Evolutionary conservation across 1,140 invertebrate genomes (phyloP).

Genomic region (Lordiphosa clarofinis): DNA sequence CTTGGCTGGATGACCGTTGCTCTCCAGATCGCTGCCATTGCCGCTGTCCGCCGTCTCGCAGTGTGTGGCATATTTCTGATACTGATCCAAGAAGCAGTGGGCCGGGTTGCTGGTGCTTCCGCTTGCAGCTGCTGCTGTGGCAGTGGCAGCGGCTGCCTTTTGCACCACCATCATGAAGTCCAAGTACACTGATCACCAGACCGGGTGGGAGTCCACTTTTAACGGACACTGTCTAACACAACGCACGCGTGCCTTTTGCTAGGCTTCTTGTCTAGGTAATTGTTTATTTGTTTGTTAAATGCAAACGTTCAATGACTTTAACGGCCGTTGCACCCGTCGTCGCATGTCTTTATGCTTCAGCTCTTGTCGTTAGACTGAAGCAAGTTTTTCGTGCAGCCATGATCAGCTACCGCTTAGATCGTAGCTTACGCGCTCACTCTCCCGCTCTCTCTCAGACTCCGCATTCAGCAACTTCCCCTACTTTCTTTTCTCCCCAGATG

Average conservation of each 20-base stretch:
- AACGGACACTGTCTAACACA: slow-evolving; percentile 5
- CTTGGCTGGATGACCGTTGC: slow-evolving; percentile 77
- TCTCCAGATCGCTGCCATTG: slow-evolving; percentile 89
- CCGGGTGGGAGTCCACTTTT: neutral
- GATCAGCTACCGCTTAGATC: slow-evolving; percentile 38
- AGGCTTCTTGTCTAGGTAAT: slow-evolving; percentile 6
- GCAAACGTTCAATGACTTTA: slow-evolving; percentile 67
- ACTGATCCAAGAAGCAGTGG: slow-evolving; percentile 82
- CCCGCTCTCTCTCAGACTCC: slow-evolving; percentile 16
- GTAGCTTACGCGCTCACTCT: slow-evolving; percentile 5
- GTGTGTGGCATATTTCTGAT: slow-evolving; percentile 80
- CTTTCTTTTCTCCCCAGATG: slow-evolving; percentile 33
- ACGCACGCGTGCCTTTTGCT: neutral
- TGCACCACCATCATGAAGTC: slow-evolving; percentile 50
- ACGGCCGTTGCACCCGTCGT: slow-evolving; percentile 76
- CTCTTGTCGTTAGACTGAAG: slow-evolving; percentile 71
- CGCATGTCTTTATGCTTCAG: slow-evolving; percentile 74
- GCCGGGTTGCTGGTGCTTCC: slow-evolving; percentile 73
- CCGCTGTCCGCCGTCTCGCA: slow-evolving; percentile 89
- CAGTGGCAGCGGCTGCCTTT: slow-evolving; percentile 30
- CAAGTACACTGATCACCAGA: neutral
- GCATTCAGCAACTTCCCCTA: slow-evolving; percentile 38
- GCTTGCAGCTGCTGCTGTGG: slow-evolving; percentile 19
- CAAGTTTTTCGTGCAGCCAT: slow-evolving; percentile 52
- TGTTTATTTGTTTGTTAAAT: slow-evolving; percentile 23